Evolutionary conservation across 2,113 vertebrate species (phyloP), one percentile per base, ranked within the genome.

Genomic region (Oncorhynchus masou): DNA sequence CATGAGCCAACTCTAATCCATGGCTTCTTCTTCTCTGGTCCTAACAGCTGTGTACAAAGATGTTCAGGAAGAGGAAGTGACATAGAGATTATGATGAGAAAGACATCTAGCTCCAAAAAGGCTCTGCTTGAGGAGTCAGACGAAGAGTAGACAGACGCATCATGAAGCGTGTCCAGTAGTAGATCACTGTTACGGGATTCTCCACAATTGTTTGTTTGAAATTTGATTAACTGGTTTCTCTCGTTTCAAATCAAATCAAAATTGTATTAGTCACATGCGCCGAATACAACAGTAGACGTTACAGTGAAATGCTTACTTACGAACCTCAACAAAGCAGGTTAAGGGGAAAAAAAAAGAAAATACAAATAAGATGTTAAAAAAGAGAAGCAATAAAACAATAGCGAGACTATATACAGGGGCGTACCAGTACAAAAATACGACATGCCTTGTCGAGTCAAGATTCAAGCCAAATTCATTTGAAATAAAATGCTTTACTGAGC

Each of bases 91-190:
- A 80, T 91, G 72, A 89, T 92, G 81, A 82, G 85, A 69, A 90
- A 83, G 2, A 88, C 84, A 19, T 79, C 79, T 0, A 88, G 60
- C 68, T 89, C 91, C 8, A 88, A 94, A 64, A 93, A 94, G 79
- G 90, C 91, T 74, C 83, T 95, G 80, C 93, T 95, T 0, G 88
- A 91, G 59, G 91, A 91, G 19, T 93, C 93, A 0, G 94, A 95
- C n/a, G 93, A 94, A 83, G 94, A 95, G 19, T 93, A 86, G 86
- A 60, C 9, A 29, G 51, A 54, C 1, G 15, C 16, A 54, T n/a
- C 2, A 0, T 68, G n/a, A 13, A 25, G 6, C n/a, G 2, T 68
- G 15, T 68, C 20, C 57, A 29, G n/a, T 13, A 31, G 25, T 19
- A 19, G 12, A 54, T 16, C 49, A 13, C 49, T 54, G 49, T 51